Evolutionary conservation across 2,113 vertebrate genomes (phyloP).

Genomic region (Opisthocomus hoazin): DNA sequence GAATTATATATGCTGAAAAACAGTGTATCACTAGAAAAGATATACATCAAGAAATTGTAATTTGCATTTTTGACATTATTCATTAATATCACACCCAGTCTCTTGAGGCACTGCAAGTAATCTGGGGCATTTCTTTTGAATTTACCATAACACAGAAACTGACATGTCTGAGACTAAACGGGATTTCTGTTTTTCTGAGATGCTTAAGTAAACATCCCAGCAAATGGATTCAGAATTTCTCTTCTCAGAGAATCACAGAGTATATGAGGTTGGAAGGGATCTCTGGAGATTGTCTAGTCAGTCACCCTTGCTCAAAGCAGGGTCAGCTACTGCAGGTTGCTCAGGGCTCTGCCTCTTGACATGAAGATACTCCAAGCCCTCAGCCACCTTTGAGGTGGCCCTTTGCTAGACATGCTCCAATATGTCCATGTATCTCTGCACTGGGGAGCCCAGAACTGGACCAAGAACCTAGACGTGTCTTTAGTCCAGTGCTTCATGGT

Average conservation of each 20-base stretch:
- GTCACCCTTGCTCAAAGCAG: neutral
- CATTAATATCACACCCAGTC: neutral
- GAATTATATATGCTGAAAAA: neutral
- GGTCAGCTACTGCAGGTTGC: neutral
- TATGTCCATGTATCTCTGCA: too few relatives aligned
- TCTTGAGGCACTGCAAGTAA: neutral
- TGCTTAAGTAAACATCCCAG: neutral
- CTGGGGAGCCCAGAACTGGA: neutral
- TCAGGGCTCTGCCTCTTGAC: neutral
- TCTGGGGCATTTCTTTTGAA: neutral
- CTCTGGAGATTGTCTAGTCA: neutral
- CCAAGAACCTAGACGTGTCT: neutral
- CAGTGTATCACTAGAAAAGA: neutral
- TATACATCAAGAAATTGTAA: neutral
- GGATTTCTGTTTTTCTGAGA: neutral
- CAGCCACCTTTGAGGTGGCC: neutral
- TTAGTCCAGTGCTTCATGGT: neutral
- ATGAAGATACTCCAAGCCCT: neutral
- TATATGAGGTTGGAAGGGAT: neutral
- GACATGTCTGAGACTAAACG: neutral
- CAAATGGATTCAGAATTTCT: neutral
- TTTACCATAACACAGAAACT: neutral
- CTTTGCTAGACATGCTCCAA: neutral
- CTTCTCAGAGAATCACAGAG: neutral
- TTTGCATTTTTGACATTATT: neutral